A percentile compares a stretch with the other conserved stretches of the same genome.
Evolutionary conservation across 2,113 vertebrate species (phyloP).

Genomic region (Carollia perspicillata): DNA sequence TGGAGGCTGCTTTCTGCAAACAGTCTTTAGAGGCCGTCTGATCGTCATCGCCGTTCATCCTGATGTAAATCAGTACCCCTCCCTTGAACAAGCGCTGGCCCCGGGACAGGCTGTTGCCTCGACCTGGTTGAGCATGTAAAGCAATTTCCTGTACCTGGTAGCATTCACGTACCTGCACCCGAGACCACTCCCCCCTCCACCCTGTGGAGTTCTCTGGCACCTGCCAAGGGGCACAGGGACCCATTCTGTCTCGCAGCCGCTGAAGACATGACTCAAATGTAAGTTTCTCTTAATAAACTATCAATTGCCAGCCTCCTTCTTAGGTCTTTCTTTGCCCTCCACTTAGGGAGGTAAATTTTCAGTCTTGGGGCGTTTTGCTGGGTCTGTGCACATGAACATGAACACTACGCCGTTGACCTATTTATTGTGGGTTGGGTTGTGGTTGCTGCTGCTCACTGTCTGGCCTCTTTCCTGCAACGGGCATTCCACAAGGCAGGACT

Average conservation of each 20-base stretch:
- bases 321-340: neutral
- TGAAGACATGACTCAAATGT: neutral
- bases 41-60: neutral
- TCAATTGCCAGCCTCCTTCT: neutral
- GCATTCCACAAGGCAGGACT: neutral
- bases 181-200: too few relatives aligned
- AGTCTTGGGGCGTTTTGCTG: neutral
- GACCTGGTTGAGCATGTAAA: neutral
- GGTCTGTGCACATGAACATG: too few relatives aligned
- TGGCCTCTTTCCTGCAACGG: neutral
- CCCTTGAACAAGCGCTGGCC: neutral
- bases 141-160: neutral
- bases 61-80: neutral
- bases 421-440: neutral
- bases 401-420: neutral
- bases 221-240: neutral
- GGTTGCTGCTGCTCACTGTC: neutral
- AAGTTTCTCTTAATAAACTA: neutral
- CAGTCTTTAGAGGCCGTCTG: neutral
- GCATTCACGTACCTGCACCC: neutral
- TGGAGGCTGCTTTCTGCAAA: neutral
- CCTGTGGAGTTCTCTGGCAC: neutral
- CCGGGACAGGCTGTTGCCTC: neutral
- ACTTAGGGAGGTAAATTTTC: neutral
- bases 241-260: neutral